phyloP scores from a whole-genome alignment of 2,797 vertebrate species.

The Coluber constrictor region DNA sequence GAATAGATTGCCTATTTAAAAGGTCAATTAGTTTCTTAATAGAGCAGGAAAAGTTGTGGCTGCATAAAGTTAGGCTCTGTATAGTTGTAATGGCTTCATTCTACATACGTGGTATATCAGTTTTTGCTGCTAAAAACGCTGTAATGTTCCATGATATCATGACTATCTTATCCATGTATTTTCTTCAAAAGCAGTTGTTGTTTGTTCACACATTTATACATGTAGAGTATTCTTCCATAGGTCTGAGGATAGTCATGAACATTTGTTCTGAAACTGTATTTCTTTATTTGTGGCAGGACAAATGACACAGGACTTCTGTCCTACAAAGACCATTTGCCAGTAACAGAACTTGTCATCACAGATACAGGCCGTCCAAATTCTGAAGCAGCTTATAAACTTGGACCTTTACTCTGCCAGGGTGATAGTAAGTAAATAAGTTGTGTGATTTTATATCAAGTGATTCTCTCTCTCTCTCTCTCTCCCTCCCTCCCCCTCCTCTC shows the following conservation, averaged over 20 bases:
- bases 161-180: background rate
- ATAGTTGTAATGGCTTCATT: background rate
- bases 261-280: conserved; percentile 12
- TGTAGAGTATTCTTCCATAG: conserved; percentile 1
- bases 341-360: conserved; percentile 83
- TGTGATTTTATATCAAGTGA: background rate
- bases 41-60: background rate
- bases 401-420: conserved; percentile 85
- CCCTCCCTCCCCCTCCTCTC: background rate
- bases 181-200: background rate
- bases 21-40: background rate
- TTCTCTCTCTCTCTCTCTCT: no score
- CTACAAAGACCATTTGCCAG: conserved; percentile 87
- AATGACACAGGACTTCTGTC: conserved; percentile 86
- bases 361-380: conserved; percentile 81
- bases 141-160: background rate
- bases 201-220: background rate
- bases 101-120: background rate
- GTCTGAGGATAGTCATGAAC: background rate
- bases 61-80: background rate
- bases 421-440: conserved; percentile 82
- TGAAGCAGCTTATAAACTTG: conserved; percentile 85
- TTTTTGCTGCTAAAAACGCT: background rate
- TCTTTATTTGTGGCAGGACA: conserved; percentile 71
- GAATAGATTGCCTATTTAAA: background rate